Conservation (phyloP, 2,797 vertebrate species). For the Takifugu rubripes region DNA sequence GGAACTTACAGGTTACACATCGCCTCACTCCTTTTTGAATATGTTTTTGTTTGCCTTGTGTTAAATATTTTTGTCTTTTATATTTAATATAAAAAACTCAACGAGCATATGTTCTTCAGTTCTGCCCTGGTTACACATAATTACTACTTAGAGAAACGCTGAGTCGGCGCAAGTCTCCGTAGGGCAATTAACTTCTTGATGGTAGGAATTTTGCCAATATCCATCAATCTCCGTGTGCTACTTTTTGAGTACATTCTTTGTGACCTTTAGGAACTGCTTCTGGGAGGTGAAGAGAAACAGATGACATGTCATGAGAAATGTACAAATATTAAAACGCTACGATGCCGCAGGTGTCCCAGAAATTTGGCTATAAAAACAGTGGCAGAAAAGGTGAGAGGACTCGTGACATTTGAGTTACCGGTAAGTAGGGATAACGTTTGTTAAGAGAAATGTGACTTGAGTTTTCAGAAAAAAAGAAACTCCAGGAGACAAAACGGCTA, state of each 20-base stretch:
- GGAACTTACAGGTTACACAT: no score
- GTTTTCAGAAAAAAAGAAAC: conserved; percentile 3
- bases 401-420: no score
- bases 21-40: no score
- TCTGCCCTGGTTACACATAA: conserved; percentile 54
- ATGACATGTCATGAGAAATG: background rate
- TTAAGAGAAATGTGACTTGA: background rate
- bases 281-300: background rate
- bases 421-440: no score
- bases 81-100: no score
- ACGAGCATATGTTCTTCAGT: conserved; percentile 37
- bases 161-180: conserved; percentile 40
- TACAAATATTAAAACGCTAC: background rate
- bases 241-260: background rate
- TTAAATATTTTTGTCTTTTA: no score
- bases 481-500: background rate
- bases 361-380: no score
- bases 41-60: no score
- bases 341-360: no score
- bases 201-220: background rate
- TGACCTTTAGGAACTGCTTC: background rate
- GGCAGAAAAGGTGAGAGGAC: no score
- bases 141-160: conserved; percentile 48
- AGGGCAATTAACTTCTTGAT: no score
- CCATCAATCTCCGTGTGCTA: background rate